phyloP scores from a whole-genome alignment of 2,113 vertebrate species.

The Ailurus styani region DNA sequence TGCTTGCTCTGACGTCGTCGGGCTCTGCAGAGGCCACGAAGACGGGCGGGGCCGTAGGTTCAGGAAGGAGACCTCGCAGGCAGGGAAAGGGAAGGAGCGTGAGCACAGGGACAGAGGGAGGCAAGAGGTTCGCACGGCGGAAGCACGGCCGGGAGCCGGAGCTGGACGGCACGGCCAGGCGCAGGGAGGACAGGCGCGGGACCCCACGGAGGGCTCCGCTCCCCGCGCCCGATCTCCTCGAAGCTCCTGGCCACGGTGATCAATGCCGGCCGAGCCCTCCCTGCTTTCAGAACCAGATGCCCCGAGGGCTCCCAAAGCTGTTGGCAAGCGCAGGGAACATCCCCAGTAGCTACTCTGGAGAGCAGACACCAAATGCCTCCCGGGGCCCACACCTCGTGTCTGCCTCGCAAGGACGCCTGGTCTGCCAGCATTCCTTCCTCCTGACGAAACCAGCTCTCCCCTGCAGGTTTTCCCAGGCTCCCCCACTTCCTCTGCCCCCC shows the following conservation, averaged over 20 bases:
- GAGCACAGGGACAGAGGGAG: no score
- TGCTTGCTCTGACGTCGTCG: neutral
- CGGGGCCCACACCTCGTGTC: neutral
- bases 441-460: neutral
- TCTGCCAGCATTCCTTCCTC: neutral
- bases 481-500: no score
- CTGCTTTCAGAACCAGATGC: accelerated
- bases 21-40: neutral
- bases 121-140: neutral
- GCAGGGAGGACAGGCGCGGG: neutral
- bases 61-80: neutral
- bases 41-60: no score
- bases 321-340: neutral
- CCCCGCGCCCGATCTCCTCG: no score
- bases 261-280: accelerated
- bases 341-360: accelerated
- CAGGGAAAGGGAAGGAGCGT: neutral
- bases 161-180: accelerated
- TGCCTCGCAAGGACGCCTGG: neutral
- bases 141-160: no score
- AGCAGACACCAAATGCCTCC: neutral
- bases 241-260: neutral
- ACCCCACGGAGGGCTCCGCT: accelerated
- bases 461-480: neutral
- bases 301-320: accelerated